These are phyloP conservation scores for Eurytoma californica DNA, from an alignment of 2,888 invertebrate genomes.

Conservation along the genomic window DNA sequence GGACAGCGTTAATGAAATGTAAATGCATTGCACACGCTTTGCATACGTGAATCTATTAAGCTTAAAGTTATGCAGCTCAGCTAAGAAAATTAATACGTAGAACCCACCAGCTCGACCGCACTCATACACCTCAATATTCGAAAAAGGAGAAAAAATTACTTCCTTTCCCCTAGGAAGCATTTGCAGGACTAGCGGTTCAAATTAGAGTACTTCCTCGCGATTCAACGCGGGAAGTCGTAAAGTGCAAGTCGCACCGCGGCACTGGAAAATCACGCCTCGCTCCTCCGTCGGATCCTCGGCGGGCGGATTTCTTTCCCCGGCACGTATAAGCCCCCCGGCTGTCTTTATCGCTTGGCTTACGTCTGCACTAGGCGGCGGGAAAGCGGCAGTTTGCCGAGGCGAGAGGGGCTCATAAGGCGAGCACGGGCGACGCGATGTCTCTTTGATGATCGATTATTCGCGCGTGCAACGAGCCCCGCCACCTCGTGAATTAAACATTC, in stretches of 20 bases:
- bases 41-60: too few species aligned
- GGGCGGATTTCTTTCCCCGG: conserved; percentile 3
- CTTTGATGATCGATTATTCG: conserved; percentile 48
- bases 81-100: too few species aligned
- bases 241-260: neutral
- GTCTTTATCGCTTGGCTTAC: conserved; percentile 34
- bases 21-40: too few species aligned
- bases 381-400: conserved; percentile 13
- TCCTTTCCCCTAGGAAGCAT: too few species aligned
- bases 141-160: neutral
- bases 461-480: neutral
- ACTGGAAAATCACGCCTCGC: neutral
- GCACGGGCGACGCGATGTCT: conserved; percentile 18
- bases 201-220: neutral
- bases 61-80: too few species aligned
- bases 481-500: conserved; percentile 49
- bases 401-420: neutral
- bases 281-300: neutral
- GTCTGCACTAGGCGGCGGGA: conserved; percentile 3
- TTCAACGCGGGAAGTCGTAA: neutral
- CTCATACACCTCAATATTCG: too few species aligned
- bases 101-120: too few species aligned
- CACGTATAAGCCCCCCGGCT: neutral
- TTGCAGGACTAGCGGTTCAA: too few species aligned
- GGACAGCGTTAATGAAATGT: too few species aligned